These are phyloP conservation scores for Grantiella picta DNA, from an alignment of 2,113 vertebrate genomes.

Conservation along the genomic window DNA sequence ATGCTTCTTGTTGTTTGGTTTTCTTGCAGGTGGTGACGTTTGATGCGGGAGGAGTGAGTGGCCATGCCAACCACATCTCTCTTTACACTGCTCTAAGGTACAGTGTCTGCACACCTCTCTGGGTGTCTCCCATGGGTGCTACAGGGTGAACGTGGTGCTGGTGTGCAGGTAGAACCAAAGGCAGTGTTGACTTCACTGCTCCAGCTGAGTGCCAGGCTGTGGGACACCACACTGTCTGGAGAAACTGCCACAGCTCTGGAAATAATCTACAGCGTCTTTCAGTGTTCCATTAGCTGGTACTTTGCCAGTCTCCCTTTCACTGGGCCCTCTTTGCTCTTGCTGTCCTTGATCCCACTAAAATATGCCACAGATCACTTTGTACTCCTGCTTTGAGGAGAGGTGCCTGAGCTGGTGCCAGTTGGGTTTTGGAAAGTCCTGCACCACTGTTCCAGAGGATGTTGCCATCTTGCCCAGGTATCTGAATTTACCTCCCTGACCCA, in stretches of 20 bases:
- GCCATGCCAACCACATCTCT: constrained; percentile 88
- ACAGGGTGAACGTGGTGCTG: neutral
- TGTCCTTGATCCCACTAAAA: neutral
- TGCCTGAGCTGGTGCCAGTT: neutral
- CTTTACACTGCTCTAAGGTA: constrained; percentile 87
- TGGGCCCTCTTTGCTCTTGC: neutral
- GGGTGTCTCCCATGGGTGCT: neutral
- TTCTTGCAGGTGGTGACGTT: constrained; percentile 91
- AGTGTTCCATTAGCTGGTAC: neutral
- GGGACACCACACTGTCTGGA: neutral
- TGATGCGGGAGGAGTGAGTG: constrained; percentile 87
- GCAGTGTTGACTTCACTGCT: neutral
- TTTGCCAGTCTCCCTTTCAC: neutral
- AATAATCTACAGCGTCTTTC: neutral
- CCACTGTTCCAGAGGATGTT: neutral
- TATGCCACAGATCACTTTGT: neutral
- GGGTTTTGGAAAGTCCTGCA: neutral
- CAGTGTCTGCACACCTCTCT: neutral
- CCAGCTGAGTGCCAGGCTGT: neutral
- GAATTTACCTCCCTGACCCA: neutral
- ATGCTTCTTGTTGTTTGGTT: neutral
- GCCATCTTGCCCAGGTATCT: neutral
- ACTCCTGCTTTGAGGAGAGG: neutral
- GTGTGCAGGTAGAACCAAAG: neutral
- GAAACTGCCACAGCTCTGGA: neutral